These are phyloP conservation scores for Mimumesa dahlbomi DNA, from an alignment of 2,888 invertebrate species.

Conservation along the genomic window DNA sequence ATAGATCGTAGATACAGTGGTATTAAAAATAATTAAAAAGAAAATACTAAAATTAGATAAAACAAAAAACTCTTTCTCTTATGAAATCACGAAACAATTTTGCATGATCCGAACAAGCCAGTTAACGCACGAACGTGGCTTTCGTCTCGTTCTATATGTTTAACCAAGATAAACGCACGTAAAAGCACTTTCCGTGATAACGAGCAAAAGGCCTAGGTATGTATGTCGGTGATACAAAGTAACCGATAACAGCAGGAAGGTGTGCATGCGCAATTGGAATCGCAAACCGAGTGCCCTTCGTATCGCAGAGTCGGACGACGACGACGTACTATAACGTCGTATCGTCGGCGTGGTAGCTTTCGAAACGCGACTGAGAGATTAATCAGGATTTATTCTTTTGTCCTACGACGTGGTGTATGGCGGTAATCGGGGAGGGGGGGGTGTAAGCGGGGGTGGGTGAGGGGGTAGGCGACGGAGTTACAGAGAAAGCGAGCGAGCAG, in stretches of 20 bases:
- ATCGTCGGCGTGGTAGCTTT: conserved; percentile 57
- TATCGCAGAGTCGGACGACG: conserved; percentile 24
- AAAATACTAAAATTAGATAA: too few relatives aligned
- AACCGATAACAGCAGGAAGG: background rate
- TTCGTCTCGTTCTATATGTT: background rate
- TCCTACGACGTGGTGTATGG: conserved; percentile 58
- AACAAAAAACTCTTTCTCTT: too few relatives aligned
- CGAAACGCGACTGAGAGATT: conserved; percentile 75
- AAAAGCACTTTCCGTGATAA: conserved; percentile 17
- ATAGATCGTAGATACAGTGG: too few relatives aligned
- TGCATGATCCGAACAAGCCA: background rate
- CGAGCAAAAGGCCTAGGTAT: background rate
- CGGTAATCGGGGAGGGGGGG: conserved; percentile 26
- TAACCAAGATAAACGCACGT: conserved; percentile 16
- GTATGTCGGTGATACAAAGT: background rate
- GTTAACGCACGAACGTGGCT: background rate
- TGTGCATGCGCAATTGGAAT: conserved; percentile 28
- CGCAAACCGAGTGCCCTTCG: conserved; percentile 11
- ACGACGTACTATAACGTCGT: conserved; percentile 24
- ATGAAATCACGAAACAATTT: background rate
- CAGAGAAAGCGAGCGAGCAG: background rate
- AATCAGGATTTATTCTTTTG: conserved; percentile 79
- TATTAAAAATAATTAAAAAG: too few relatives aligned
- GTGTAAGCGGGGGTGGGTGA: conserved; percentile 8
- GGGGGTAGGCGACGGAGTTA: conserved; percentile 18